These are phyloP conservation scores for Carassius gibelio DNA, from an alignment of 2,113 vertebrate species.

Conservation along the genomic window DNA sequence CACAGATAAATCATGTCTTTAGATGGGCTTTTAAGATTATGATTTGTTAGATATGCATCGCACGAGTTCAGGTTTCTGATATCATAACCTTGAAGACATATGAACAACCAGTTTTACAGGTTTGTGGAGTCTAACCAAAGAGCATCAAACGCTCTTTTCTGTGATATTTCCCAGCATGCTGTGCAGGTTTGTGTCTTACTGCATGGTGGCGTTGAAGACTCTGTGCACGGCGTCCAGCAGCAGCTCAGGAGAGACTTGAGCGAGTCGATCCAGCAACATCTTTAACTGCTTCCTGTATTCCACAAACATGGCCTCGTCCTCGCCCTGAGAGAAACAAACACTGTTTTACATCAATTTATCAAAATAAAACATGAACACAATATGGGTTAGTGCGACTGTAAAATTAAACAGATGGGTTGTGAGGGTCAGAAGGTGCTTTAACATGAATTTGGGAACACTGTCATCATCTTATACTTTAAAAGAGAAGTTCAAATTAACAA, in stretches of 20 bases:
- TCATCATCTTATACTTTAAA: too few species aligned
- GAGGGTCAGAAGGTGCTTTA: too few species aligned
- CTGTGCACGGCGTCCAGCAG: conserved; percentile 88
- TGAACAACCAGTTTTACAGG: neutral
- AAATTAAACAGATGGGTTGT: neutral
- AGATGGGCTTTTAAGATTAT: neutral
- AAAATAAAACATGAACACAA: neutral
- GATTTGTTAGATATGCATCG: neutral
- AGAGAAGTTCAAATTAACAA: too few species aligned
- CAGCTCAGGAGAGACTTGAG: conserved; percentile 94
- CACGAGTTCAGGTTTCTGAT: neutral
- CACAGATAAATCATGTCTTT: neutral
- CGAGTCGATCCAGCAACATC: conserved; percentile 91
- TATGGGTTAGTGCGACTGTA: neutral
- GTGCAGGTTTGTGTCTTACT: conserved; percentile 71
- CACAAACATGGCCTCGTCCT: conserved; percentile 99
- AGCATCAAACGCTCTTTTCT: neutral
- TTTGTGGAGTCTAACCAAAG: neutral
- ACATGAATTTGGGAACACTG: too few species aligned
- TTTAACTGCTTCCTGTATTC: conserved; percentile 99
- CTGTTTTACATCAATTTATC: neutral
- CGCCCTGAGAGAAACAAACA: conserved; percentile 77
- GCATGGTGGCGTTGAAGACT: conserved; percentile 89
- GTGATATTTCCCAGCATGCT: neutral
- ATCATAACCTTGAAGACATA: neutral